phyloP scores from a whole-genome alignment of 2,797 vertebrate species.

The Paratrypauchen microcephalus region DNA sequence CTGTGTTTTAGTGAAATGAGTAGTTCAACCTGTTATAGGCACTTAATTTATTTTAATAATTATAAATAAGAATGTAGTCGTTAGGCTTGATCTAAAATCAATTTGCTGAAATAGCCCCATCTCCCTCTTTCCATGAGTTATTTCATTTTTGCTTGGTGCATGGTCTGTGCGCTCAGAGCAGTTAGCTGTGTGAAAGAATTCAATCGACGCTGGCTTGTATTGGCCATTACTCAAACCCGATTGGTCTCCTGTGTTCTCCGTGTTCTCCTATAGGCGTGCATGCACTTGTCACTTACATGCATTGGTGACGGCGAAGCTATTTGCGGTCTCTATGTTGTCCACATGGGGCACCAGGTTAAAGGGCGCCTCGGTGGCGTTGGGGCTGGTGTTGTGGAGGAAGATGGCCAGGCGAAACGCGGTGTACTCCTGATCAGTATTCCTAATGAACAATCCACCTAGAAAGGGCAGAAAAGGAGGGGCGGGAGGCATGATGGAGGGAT shows the following conservation, averaged over 20 bases:
- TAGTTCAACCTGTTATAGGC: too few relatives aligned
- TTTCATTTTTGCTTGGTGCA: too few relatives aligned
- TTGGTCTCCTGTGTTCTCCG: not conserved
- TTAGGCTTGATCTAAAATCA: too few relatives aligned
- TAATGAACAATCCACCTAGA: conserved; percentile 93
- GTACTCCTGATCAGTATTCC: conserved; percentile 99
- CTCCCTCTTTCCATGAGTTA: too few relatives aligned
- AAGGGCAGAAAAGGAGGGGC: conserved; percentile 19
- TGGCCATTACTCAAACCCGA: not conserved
- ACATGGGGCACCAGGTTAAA: conserved; percentile 99
- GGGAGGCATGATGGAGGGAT: conserved; percentile 37
- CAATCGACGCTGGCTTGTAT: not conserved
- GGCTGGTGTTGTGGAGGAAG: conserved; percentile 99
- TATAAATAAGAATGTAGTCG: too few relatives aligned
- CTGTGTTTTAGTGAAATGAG: too few relatives aligned
- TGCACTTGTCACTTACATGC: conserved; percentile 87
- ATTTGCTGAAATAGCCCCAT: too few relatives aligned
- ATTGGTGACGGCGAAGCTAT: conserved; percentile 99
- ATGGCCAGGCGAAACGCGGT: conserved; percentile 97
- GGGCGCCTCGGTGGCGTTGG: conserved; percentile 95
- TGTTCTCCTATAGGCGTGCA: not conserved
- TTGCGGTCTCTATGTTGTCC: conserved; percentile 99
- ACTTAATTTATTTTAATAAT: too few relatives aligned
- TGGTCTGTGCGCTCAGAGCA: not conserved
- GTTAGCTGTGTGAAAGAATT: not conserved